Conservation (phyloP, 2,113 vertebrate species). For the Lamprotornis superbus region DNA sequence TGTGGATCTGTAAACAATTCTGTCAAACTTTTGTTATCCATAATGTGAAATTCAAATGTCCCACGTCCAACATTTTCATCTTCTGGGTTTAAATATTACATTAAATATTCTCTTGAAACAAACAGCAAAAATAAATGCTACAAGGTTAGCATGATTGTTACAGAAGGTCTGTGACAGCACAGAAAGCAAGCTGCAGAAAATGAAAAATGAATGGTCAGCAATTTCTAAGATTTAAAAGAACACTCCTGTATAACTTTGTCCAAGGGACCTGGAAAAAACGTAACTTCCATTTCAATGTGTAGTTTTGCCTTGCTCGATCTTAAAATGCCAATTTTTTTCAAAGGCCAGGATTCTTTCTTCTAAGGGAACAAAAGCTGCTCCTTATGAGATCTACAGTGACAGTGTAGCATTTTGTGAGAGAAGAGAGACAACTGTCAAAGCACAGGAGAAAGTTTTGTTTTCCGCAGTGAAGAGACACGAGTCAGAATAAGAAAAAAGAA, state of each 20-base stretch:
- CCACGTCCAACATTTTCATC: not conserved
- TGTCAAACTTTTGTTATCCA: not conserved
- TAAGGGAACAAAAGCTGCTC: not conserved
- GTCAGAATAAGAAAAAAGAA: slow-evolving; percentile 39
- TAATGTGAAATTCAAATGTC: slow-evolving; percentile 17
- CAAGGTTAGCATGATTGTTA: not conserved
- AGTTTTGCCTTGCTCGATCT: slow-evolving; percentile 4
- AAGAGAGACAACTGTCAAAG: not conserved
- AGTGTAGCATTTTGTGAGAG: not conserved
- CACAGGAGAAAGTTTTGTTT: slow-evolving; percentile 22
- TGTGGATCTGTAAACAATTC: not conserved
- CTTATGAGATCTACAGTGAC: not conserved
- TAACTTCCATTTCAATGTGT: not conserved
- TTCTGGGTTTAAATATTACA: not conserved
- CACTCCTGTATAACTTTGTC: not conserved
- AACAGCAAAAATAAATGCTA: not conserved
- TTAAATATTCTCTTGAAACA: slow-evolving; percentile 30
- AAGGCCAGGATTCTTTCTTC: not conserved
- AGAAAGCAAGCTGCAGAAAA: not conserved
- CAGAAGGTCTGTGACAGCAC: not conserved
- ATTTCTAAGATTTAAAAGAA: not conserved
- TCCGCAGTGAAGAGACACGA: slow-evolving; percentile 7
- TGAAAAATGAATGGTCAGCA: not conserved
- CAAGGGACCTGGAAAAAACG: not conserved
- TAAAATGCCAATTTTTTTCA: not conserved